Evolutionary conservation across 1,140 invertebrate genomes (phyloP), one percentile per base, ranked within the genome.

Genomic region (Drosophila burlai): DNA sequence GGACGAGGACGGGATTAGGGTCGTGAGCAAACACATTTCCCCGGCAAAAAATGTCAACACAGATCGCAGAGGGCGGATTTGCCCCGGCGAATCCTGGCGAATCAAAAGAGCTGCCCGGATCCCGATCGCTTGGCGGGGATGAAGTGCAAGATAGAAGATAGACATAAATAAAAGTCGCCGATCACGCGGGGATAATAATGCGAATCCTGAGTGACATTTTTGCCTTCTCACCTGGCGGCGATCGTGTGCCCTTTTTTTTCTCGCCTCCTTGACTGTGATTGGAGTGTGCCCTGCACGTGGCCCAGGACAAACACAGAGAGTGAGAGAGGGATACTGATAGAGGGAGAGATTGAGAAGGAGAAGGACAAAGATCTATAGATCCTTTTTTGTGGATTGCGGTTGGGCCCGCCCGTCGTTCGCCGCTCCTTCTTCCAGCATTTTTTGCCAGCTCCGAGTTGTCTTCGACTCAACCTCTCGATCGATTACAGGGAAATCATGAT

Each of bases 251-350:
- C 46, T 54, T 45, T 47, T 54, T 47, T 50, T 52, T 52, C 58
- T 40, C 46, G 78, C 52, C 50, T 83, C 7, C 21, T 13, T 31
- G 49, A 11, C 38, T 57, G 60, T 65, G 71, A 84, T 84, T 89
- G 84, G 84, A 89, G 84, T 89, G 84, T 89, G 84, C 81, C 61
- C 77, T 89, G 62, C 84, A 89, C 84, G 84, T 89, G 84, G 66
- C 62, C 64, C 50, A 67, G 45, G 55, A 43, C 42, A 58, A 38
- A 34, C 42, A 18, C 0, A 7, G 11, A 36, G 10, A 13, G 11
- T 5, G 38, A 40, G 13, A 7, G 13, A 7, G 5, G 4, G 36
- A 15, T 2, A 34, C 8, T 38, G 52, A 29, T 11, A 46, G 10
- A 46, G 10, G 15, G 31, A 69, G 29, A 47, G 16, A 16, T 24